Evolutionary conservation across 2,888 invertebrate species (phyloP).

Genomic region (Allygus modestus): DNA sequence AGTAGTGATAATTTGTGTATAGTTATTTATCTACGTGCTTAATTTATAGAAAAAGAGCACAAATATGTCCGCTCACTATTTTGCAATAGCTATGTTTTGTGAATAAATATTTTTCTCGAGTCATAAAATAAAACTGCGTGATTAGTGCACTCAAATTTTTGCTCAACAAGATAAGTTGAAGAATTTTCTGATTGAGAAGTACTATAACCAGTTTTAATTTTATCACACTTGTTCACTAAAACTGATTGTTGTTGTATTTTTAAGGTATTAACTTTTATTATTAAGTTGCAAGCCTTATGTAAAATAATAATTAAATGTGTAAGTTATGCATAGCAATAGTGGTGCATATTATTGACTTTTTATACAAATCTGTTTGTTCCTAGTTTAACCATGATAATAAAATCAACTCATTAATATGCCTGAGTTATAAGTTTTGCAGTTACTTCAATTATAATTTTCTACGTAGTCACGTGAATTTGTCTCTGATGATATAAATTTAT

Average conservation of each 20-base stretch:
- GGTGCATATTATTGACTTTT: neutral
- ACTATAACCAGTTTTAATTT: too few relatives aligned
- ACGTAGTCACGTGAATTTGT: neutral
- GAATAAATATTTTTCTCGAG: neutral
- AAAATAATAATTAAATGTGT: neutral
- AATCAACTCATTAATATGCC: neutral
- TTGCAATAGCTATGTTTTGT: neutral
- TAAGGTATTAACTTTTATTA: too few relatives aligned
- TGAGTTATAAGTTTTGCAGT: too few relatives aligned
- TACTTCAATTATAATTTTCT: too few relatives aligned
- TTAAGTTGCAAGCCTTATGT: neutral
- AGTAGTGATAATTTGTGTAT: slow-evolving; percentile 6
- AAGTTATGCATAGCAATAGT: neutral
- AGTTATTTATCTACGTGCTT: slow-evolving; percentile 1
- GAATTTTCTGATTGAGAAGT: too few relatives aligned
- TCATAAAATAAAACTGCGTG: too few relatives aligned
- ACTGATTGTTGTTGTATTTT: too few relatives aligned
- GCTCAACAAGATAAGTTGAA: too few relatives aligned
- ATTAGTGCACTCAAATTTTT: too few relatives aligned
- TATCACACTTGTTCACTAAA: neutral
- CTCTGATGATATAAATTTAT: too few relatives aligned
- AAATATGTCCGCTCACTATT: neutral
- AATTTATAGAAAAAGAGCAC: slow-evolving; percentile 12
- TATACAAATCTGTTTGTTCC: neutral
- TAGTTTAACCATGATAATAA: neutral